phyloP scores from a whole-genome alignment of 2,888 invertebrate species.

The Yponomeuta evonymella region DNA sequence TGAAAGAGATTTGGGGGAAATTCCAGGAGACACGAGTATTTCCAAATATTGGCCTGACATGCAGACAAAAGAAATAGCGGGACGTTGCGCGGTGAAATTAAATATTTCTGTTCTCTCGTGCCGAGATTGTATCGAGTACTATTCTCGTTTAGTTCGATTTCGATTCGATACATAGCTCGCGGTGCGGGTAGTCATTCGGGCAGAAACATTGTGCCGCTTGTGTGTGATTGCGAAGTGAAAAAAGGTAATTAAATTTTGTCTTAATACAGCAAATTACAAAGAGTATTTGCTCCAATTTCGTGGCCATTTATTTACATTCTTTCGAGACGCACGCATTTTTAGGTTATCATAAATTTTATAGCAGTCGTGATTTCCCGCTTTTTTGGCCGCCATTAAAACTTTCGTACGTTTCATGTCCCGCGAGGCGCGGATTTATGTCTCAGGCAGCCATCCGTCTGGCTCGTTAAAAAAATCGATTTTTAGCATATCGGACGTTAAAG shows the following conservation, averaged over 20 bases:
- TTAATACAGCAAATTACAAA: background rate
- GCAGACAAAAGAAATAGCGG: constrained; percentile 15
- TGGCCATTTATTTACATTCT: background rate
- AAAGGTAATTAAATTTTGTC: constrained; percentile 7
- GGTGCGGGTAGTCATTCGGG: background rate
- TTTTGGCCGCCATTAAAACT: background rate
- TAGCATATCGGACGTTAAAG: constrained; percentile 3
- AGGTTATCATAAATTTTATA: background rate
- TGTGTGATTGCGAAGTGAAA: background rate
- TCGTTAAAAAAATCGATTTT: constrained; percentile 3
- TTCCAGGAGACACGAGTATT: background rate
- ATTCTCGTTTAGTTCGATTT: constrained; percentile 27
- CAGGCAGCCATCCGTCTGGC: background rate
- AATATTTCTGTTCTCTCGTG: constrained; percentile 28
- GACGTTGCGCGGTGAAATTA: constrained; percentile 25
- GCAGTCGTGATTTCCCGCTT: background rate
- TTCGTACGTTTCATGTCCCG: background rate
- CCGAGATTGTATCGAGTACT: constrained; percentile 23
- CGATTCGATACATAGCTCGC: constrained; percentile 26
- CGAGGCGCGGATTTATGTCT: background rate
- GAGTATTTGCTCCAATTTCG: background rate
- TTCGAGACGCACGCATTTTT: background rate
- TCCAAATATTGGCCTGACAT: constrained; percentile 15
- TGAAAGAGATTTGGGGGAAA: background rate
- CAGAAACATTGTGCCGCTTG: constrained; percentile 9